Evolutionary conservation across 2,113 vertebrate genomes (phyloP), one percentile per base, ranked within the genome.

Genomic region (Danionella cerebrum): DNA sequence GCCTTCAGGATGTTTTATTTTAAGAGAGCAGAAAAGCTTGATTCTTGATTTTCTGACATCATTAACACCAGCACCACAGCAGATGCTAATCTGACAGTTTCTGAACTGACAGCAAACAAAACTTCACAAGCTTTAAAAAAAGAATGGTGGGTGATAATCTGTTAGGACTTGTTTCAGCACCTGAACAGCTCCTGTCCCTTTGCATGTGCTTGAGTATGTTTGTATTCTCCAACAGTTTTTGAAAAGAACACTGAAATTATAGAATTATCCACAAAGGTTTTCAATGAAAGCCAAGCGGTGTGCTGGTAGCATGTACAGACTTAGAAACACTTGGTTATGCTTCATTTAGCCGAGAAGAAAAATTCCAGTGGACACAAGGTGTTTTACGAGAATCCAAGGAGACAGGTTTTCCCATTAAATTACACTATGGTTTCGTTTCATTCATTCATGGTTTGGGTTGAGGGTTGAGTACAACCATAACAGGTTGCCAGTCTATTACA

Each of bases 241-340:
- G 5, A 65, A 63, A 73, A 79, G 66, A 71, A 59, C 74, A 65
- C 65, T 60, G 76, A 79, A 77, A 80, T 53, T 79, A 79, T 73
- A 39, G 75, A 72, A 24, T 75, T 51, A 71, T 73, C 51, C 68
- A 65, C 13, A 4, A 21, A 42, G 16, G 21, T 19, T 79, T 76
- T 71, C 78, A 82, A 69, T 67, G 67, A 48, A 65, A 80, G 72
- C 72, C 74, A 65, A 80, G 72, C 72, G 73, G 77, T 39, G 4
- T 67, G 78, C 65, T 74, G 65, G 18, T 45, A 67, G 72, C 64
- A 74, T 74, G 73, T 74, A 71, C 80, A 77, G 79, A 81, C 79
- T 83, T 82, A 81, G 82, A 86, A 85, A 82, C 79, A 85, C 78
- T 84, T 72, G 47, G 78, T 73, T 80, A 85, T 84, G 84, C 84